phyloP scores from a whole-genome alignment of 37 sponge, comb jelly and placozoan genomes.

The Chondrilla cf. caribensis region DNA sequence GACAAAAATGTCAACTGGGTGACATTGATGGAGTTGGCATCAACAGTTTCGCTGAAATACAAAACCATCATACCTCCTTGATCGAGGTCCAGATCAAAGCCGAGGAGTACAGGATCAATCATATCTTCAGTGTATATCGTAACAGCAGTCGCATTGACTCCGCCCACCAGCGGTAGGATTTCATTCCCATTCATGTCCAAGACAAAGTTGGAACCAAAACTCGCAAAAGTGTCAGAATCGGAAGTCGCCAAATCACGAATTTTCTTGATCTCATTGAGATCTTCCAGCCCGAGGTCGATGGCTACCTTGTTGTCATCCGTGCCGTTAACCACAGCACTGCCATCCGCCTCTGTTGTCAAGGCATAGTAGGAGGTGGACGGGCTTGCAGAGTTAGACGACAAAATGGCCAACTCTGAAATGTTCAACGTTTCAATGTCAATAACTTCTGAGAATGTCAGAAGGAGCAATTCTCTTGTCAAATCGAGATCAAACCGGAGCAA shows the following conservation, averaged over 20 bases:
- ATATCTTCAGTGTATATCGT: conserved; percentile 51
- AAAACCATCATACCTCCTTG: conserved; percentile 34
- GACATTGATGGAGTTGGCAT: conserved; percentile 54
- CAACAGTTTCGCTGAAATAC: conserved; percentile 80
- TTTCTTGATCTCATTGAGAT: conserved; percentile 89
- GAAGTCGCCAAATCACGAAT: conserved; percentile 52
- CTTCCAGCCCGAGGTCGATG: conserved; percentile 60
- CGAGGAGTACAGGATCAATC: conserved; percentile 39
- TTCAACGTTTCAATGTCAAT: conserved; percentile 69
- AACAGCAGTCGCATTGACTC: conserved; percentile 31
- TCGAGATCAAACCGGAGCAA: conserved; percentile 75
- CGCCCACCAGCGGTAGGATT: conserved; percentile 41
- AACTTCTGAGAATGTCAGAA: conserved; percentile 80
- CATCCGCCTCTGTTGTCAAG: conserved; percentile 37
- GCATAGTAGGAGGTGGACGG: neutral
- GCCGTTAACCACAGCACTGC: neutral
- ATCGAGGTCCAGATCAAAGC: conserved; percentile 65
- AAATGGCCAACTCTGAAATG: conserved; percentile 60
- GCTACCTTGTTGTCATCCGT: conserved; percentile 40
- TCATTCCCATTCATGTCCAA: conserved; percentile 71
- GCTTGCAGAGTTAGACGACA: conserved; percentile 15
- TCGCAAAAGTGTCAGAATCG: conserved; percentile 40
- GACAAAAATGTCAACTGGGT: conserved; percentile 61
- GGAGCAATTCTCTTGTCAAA: conserved; percentile 57
- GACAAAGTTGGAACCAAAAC: conserved; percentile 38